Evolutionary conservation across 2,797 vertebrate genomes (phyloP).

Genomic region (Picus viridis): DNA sequence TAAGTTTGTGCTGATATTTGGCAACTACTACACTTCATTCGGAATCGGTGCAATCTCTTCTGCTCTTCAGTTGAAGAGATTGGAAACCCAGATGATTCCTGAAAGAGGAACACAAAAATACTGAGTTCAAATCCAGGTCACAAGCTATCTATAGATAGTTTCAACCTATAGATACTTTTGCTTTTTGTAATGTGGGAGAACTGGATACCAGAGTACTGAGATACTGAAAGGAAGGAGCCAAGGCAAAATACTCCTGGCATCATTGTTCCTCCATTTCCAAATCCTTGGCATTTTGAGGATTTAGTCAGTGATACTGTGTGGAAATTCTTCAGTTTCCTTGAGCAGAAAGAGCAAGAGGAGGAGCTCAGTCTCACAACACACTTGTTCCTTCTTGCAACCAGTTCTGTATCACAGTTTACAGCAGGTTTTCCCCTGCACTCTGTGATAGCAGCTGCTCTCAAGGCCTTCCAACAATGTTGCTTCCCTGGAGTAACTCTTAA

Average conservation of each 20-base stretch:
- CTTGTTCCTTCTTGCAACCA: neutral
- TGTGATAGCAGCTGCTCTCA: neutral
- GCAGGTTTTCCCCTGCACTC: neutral
- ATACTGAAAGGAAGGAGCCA: neutral
- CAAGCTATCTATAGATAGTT: neutral
- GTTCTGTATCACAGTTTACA: neutral
- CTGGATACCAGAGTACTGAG: neutral
- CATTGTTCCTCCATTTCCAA: neutral
- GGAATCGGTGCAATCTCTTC: neutral
- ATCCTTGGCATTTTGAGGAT: neutral
- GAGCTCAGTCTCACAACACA: fast-evolving
- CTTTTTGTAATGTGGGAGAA: neutral
- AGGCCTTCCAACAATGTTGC: neutral
- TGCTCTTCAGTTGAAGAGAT: neutral
- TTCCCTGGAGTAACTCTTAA: neutral
- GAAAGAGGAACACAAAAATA: neutral
- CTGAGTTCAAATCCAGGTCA: neutral
- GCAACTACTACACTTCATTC: neutral
- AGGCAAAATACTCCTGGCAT: neutral
- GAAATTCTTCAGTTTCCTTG: neutral
- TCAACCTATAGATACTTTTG: neutral
- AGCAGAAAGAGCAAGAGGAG: neutral
- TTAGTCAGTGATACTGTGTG: neutral
- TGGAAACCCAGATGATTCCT: neutral
- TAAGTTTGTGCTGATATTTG: neutral